A percentile compares a stretch with the other conserved stretches of the same genome.
Evolutionary conservation across 2,888 invertebrate genomes (phyloP).

Genomic region (Campaea margaritaria): DNA sequence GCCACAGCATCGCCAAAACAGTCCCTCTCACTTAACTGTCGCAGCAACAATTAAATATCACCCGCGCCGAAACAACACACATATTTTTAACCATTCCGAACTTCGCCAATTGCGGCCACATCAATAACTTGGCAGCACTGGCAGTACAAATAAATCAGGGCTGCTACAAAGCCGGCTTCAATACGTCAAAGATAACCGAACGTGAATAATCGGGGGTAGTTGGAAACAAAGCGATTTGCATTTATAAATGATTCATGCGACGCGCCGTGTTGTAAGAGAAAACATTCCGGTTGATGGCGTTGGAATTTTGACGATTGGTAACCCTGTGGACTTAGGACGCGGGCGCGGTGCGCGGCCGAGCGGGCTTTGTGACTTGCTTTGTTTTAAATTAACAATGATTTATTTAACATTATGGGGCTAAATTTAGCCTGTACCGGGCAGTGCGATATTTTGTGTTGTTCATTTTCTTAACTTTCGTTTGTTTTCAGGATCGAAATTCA

Average conservation of each 20-base stretch:
- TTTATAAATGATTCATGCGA: conserved; percentile 78
- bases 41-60: neutral
- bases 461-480: too few species aligned
- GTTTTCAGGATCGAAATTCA: too few species aligned
- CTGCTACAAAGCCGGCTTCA: conserved; percentile 49
- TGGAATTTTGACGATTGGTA: conserved; percentile 61
- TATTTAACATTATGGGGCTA: too few species aligned
- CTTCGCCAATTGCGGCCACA: conserved; percentile 39
- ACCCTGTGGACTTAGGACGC: conserved; percentile 43
- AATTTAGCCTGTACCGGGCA: too few species aligned
- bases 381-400: conserved; percentile 2
- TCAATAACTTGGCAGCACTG: conserved; percentile 42
- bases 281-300: conserved; percentile 60
- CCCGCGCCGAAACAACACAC: conserved; percentile 27
- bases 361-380: conserved; percentile 5
- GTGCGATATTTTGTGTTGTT: too few species aligned
- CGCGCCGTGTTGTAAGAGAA: conserved; percentile 65
- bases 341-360: conserved; percentile 9
- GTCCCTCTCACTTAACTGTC: too few species aligned
- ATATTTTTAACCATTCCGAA: conserved; percentile 35
- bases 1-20: too few species aligned
- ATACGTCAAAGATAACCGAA: conserved; percentile 72
- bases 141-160: conserved; percentile 47
- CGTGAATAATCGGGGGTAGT: conserved; percentile 73
- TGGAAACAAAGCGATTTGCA: conserved; percentile 73